Conservation (phyloP, 2,797 vertebrate genomes). For the Cottoperca gobio region DNA sequence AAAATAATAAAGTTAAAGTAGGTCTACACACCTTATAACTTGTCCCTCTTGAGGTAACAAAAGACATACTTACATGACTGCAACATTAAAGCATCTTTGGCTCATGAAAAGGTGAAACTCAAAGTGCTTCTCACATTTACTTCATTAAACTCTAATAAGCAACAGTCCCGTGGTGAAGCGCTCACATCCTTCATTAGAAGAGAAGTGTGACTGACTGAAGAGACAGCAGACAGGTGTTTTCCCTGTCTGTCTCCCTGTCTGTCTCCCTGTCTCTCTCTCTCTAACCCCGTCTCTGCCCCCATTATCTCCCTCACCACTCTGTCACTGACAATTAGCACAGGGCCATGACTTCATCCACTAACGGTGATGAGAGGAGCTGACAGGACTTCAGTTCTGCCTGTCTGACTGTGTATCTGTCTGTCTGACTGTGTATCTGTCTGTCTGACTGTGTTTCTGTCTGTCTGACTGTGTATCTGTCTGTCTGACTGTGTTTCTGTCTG, state of each 20-base stretch:
- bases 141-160: slow-evolving; percentile 27
- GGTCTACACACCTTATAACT: too few species aligned
- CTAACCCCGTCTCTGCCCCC: slow-evolving; percentile 21
- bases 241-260: slow-evolving; percentile 29
- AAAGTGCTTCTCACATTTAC: background rate
- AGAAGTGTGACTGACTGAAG: slow-evolving; percentile 17
- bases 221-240: slow-evolving; percentile 62
- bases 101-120: too few species aligned
- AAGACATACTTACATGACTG: too few species aligned
- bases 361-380: slow-evolving; percentile 62
- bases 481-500: too few species aligned
- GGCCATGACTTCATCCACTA: slow-evolving; percentile 72
- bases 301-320: slow-evolving; percentile 45
- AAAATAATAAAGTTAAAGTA: too few species aligned
- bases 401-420: slow-evolving; percentile 55
- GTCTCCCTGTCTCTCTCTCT: slow-evolving; percentile 11
- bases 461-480: slow-evolving; percentile 14
- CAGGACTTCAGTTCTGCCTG: slow-evolving; percentile 45
- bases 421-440: slow-evolving; percentile 18
- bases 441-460: slow-evolving; percentile 14
- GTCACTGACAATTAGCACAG: slow-evolving; percentile 68
- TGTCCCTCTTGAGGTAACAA: too few species aligned
- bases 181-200: slow-evolving; percentile 28
- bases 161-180: slow-evolving; percentile 10
- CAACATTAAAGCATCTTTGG: too few species aligned